Evolutionary conservation across 2,113 vertebrate species (phyloP).

Genomic region (Corythaixoides concolor): DNA sequence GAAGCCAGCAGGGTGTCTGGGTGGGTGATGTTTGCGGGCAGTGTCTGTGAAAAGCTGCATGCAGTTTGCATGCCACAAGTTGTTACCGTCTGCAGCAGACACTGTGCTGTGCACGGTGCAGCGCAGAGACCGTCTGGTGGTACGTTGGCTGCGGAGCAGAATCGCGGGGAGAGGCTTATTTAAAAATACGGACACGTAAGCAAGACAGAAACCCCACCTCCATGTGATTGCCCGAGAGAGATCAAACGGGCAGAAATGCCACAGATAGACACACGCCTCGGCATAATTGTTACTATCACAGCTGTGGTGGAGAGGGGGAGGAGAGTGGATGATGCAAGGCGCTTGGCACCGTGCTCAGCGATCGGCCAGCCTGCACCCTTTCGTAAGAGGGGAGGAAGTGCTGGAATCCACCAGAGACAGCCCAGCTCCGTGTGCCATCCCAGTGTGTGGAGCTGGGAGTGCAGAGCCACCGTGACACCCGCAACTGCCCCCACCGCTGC

Average conservation of each 20-base stretch:
- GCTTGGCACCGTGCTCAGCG: neutral
- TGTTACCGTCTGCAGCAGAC: neutral
- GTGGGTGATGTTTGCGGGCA: fast-evolving
- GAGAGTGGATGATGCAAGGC: slow-evolving; percentile 44
- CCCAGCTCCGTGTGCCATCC: neutral
- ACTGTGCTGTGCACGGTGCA: fast-evolving
- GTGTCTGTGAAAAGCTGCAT: fast-evolving
- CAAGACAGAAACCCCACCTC: slow-evolving; percentile 27
- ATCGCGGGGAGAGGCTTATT: neutral
- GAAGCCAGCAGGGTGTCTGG: neutral
- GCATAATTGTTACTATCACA: neutral
- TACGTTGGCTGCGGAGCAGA: neutral
- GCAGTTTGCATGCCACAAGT: neutral
- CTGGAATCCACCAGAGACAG: neutral
- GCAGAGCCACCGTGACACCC: neutral
- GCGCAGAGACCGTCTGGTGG: neutral
- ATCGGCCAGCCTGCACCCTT: neutral
- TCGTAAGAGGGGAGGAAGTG: neutral
- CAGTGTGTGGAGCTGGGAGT: neutral
- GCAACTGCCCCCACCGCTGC: neutral
- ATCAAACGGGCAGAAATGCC: neutral
- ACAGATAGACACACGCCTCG: neutral
- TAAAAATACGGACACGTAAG: slow-evolving; percentile 29
- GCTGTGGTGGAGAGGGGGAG: neutral
- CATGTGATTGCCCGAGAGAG: neutral